Evolutionary conservation across 2,797 vertebrate genomes (phyloP).

Genomic region (Babyrousa celebensis): DNA sequence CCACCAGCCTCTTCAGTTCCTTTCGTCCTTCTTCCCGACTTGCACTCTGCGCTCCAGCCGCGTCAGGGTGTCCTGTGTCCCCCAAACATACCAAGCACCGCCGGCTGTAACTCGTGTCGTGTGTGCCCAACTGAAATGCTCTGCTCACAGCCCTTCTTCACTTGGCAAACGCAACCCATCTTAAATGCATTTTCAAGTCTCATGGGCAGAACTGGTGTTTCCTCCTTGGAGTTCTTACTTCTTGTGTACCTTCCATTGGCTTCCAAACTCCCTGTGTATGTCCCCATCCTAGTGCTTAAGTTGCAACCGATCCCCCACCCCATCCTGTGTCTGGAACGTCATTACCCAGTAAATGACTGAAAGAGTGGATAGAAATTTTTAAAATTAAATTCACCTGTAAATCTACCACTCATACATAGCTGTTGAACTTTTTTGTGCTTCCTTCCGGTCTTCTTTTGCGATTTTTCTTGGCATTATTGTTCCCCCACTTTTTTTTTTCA

Average conservation of each 20-base stretch:
- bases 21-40: background rate
- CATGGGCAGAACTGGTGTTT: background rate
- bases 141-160: background rate
- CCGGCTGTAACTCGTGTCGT: no score
- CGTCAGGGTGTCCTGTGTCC: background rate
- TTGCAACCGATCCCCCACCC: background rate
- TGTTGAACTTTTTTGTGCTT: background rate
- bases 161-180: background rate
- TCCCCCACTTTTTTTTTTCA: background rate
- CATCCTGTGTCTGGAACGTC: background rate
- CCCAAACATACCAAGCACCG: background rate
- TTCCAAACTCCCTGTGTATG: background rate
- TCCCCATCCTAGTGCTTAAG: background rate
- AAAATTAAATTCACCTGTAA: constrained; percentile 4
- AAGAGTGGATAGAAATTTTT: constrained; percentile 24
- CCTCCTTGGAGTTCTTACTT: background rate
- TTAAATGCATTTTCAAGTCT: background rate
- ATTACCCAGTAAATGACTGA: constrained; percentile 31
- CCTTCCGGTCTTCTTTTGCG: background rate
- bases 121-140: background rate
- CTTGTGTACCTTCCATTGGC: background rate
- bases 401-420: background rate
- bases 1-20: background rate
- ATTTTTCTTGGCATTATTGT: background rate
- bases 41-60: background rate